Base-by-base conservation (phyloP, 2,888 invertebrate genomes). In the Capitulum mitella region DNA sequence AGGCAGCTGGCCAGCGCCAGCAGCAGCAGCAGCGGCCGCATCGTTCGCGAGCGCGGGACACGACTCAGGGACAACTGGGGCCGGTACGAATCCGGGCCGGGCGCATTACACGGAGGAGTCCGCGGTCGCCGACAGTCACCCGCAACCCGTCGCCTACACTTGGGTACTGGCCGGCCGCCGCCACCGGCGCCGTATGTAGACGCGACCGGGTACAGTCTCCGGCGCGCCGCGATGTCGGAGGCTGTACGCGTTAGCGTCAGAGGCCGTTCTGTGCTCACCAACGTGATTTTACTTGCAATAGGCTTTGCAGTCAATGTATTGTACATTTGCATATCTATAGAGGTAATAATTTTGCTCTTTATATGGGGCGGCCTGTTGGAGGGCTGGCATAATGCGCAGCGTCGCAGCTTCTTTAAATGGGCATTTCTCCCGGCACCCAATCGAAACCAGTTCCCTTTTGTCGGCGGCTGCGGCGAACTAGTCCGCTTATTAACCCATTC, bases 271-370 rank as follows among this genome's bases (percentile, higher is more conserved):
- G 37, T 40, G 70, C 70, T 40, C 40, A 70, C 37, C 70, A 40
- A 70, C 40, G 70, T 40, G 70, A 70, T 70, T 70, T 70, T 70
- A 70, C 70, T 70, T 70, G 70, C 70, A 70, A 70, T 70, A 22
- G 70, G 70, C 70, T 64, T 64, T 70, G 70, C 70, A 70, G 70
- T 70, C 70, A 26, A 70, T 70, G 70, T 40, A 70, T 70, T 22
- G 70, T 12, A 26, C 40, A 70, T 70, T 70, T 70, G 70, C 70
- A 70, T 70, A 70, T 70, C 70, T 70, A 70, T 70, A 70, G 70
- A 70, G 70, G 70, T 70, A 70, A 70, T 70, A 70, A 70, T 70
- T 70, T 70, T 70, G 70, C 26, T 70, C 70, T 70, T 40, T 37
- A 70, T 70, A 70, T 70, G 70, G 70, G 40, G 70, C 70, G 40